These are phyloP conservation scores for Poecilia velifera DNA, from an alignment of 2,797 vertebrate species.

Conservation along the genomic window DNA sequence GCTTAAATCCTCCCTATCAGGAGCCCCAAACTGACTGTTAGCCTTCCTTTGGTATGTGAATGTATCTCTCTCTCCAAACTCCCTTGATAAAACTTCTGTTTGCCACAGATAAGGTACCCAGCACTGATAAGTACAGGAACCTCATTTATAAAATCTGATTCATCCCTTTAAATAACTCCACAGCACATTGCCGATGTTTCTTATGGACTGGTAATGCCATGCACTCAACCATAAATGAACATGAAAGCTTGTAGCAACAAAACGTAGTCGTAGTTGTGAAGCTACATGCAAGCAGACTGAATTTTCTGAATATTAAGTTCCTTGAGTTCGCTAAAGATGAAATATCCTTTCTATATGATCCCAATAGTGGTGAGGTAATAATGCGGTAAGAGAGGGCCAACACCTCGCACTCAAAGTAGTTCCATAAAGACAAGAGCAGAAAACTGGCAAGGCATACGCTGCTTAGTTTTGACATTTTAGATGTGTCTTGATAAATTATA, in stretches of 20 bases:
- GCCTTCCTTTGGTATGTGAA: background rate
- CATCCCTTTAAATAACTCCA: background rate
- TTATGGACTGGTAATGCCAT: background rate
- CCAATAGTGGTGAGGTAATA: background rate
- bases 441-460: background rate
- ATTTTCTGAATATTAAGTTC: background rate
- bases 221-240: background rate
- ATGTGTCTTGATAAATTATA: background rate
- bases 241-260: background rate
- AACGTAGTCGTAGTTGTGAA: background rate
- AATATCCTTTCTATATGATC: background rate
- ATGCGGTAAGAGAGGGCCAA: background rate
- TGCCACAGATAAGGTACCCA: constrained; percentile 3
- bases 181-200: constrained; percentile 1
- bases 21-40: background rate
- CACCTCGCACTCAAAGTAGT: background rate
- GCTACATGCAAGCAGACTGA: background rate
- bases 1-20: background rate
- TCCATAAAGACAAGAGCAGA: background rate
- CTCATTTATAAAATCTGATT: constrained; percentile 2
- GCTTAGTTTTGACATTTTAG: background rate
- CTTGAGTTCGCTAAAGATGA: background rate
- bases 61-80: background rate
- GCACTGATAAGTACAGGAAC: constrained; percentile 3
- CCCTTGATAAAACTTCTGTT: constrained; percentile 10